Conservation (phyloP, 2,113 vertebrate species). For the Paratilapia polleni region DNA sequence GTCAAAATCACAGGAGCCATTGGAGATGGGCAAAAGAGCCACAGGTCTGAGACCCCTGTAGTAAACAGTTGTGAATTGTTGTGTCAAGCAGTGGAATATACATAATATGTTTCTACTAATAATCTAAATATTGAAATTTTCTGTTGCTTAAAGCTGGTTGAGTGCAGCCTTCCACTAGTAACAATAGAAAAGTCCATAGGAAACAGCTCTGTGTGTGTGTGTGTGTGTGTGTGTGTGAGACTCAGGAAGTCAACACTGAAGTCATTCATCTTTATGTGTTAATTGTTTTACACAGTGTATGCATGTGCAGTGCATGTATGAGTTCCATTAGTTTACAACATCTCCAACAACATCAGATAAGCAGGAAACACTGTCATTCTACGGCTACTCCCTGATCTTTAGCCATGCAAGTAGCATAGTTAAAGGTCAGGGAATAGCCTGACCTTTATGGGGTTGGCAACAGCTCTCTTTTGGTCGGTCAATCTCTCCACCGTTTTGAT, state of each 20-base stretch:
- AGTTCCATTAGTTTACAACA: background rate
- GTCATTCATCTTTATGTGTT: background rate
- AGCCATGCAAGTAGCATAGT: accelerated
- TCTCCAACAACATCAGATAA: background rate
- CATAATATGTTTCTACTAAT: background rate
- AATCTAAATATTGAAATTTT: slow-evolving; percentile 21
- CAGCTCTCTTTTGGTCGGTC: background rate
- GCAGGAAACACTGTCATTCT: background rate
- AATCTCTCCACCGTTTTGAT: background rate
- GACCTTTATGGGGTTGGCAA: background rate
- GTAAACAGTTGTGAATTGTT: background rate
- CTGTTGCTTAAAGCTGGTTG: background rate
- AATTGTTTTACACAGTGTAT: background rate
- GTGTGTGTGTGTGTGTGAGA: background rate
- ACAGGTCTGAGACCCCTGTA: no score
- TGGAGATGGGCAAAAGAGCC: no score
- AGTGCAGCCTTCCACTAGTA: background rate
- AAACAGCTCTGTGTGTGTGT: background rate
- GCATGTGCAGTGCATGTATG: no score
- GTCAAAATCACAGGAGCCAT: no score
- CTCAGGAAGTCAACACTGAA: background rate
- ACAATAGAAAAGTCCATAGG: background rate
- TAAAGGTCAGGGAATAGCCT: background rate
- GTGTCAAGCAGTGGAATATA: background rate
- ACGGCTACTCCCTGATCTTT: background rate